phyloP scores from a whole-genome alignment of 64 coral and sea anemone genomes.

The Acropora yongei region DNA sequence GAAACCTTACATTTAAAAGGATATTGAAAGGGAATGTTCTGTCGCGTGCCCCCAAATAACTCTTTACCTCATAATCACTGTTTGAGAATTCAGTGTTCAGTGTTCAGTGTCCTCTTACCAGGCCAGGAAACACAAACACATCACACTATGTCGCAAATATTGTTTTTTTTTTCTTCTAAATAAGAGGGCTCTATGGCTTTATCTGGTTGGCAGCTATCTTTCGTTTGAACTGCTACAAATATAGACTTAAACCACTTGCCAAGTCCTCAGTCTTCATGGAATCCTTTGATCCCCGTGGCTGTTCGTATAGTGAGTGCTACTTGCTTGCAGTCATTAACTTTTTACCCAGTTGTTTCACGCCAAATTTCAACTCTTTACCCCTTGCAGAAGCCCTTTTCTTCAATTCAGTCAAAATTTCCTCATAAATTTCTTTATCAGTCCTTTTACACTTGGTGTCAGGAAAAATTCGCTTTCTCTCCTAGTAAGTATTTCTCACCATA shows the following conservation, averaged over 20 bases:
- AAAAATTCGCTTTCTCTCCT: too few relatives aligned
- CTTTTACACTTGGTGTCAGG: too few relatives aligned
- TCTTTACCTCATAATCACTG: too few relatives aligned
- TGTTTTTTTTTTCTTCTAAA: not conserved
- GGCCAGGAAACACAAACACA: too few relatives aligned
- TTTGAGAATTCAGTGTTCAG: too few relatives aligned
- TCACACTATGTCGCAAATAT: too few relatives aligned
- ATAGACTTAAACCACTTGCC: constrained; percentile 43
- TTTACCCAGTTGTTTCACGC: constrained; percentile 17
- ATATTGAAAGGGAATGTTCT: too few relatives aligned
- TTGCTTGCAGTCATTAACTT: constrained; percentile 65
- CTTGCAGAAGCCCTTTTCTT: constrained; percentile 53
- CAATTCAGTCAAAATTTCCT: constrained; percentile 36
- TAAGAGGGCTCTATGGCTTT: constrained; percentile 39
- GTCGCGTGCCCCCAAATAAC: too few relatives aligned
- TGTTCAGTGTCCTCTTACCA: too few relatives aligned
- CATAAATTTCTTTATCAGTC: constrained; percentile 13
- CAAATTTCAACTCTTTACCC: constrained; percentile 35
- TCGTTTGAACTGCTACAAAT: constrained; percentile 44
- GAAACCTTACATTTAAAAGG: too few relatives aligned
- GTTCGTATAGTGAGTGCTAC: constrained; percentile 53
- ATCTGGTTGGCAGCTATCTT: constrained; percentile 44
- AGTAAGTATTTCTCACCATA: not conserved
- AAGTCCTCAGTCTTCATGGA: constrained; percentile 45
- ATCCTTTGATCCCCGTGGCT: constrained; percentile 57